Conservation (phyloP, 2,888 invertebrate genomes). For the Pteria penguin region DNA sequence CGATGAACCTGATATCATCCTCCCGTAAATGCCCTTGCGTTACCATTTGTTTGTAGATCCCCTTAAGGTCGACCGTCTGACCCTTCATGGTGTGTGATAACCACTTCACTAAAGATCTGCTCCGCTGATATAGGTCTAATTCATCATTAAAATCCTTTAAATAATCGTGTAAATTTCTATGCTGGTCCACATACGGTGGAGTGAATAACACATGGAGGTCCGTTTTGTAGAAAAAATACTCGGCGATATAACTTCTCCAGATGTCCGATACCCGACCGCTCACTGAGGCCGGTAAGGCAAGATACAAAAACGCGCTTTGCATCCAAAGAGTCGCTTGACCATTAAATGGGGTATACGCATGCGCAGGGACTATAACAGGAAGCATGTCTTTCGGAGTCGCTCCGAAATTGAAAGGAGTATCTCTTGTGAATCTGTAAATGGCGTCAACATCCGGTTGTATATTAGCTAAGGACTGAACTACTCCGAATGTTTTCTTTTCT, state of each 20-base stretch:
- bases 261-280: slow-evolving; percentile 36
- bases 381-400: not conserved
- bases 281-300: slow-evolving; percentile 28
- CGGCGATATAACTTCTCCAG: slow-evolving; percentile 40
- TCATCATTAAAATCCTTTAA: no score
- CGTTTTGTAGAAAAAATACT: slow-evolving; percentile 27
- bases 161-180: slow-evolving; percentile 34
- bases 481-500: not conserved
- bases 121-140: not conserved
- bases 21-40: no score
- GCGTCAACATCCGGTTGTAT: slow-evolving; percentile 42
- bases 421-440: slow-evolving; percentile 31
- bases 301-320: slow-evolving; percentile 17
- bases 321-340: slow-evolving; percentile 36
- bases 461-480: slow-evolving; percentile 37
- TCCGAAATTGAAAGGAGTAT: slow-evolving; percentile 33
- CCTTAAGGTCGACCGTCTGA: no score
- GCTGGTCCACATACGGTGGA: slow-evolving; percentile 30
- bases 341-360: slow-evolving; percentile 32
- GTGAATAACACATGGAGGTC: slow-evolving; percentile 14
- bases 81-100: no score
- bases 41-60: no score
- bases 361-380: slow-evolving; percentile 11
- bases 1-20: no score
- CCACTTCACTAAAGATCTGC: not conserved